Base-by-base conservation (phyloP, 1,140 invertebrate genomes). In the Saccostrea glomerata region DNA sequence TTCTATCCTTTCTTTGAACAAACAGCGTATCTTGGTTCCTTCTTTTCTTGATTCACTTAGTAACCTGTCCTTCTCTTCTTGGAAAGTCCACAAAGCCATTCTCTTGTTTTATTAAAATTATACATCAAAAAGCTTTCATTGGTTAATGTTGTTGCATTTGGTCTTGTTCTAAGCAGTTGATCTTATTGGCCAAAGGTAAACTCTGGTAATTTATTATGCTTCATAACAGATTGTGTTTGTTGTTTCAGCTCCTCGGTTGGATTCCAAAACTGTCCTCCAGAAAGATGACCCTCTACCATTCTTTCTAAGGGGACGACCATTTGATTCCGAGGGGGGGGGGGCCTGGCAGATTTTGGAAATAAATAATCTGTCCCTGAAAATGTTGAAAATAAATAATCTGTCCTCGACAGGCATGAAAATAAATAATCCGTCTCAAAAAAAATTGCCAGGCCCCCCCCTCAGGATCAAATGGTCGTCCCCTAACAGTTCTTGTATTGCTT, bases 71-170 rank as follows among this genome's bases (percentile, higher is more conserved):
- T 40, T 86, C 82, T 87, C 70, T 4, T 91, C 85, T 54, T 89
- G 66, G 6, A 84, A 17, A 90, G 36, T 11, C 30, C 40, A n/a
- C 17, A 13, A 2, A 88, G 56, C 89, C 91, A 91, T 7, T 84
- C 83, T 13, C 85, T 60, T 70, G 88, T 90, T 82, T 89, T 91
- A 58, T 91, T 91, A 30, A 85, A 83, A 23, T 82, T 88, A 85
- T 87, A 89, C 66, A 91, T 83, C 0, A 91, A 54, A 56, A 86
- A 91, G 15, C 87, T 66, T 77, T 92, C 88, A 83, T 89, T 89
- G 20, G 88, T 82, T 13, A 90, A n/a, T 30, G 82, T 36, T 17
- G 84, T 87, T 17, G 87, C 87, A 84, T 92, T 92, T 15, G 91
- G 91, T 60, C 87, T 36, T 12, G 40, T 60, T 84, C 25, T 54